Evolutionary conservation across 2,797 vertebrate genomes (phyloP), one percentile per base, ranked within the genome.

Genomic region (Danio jaintianensis): DNA sequence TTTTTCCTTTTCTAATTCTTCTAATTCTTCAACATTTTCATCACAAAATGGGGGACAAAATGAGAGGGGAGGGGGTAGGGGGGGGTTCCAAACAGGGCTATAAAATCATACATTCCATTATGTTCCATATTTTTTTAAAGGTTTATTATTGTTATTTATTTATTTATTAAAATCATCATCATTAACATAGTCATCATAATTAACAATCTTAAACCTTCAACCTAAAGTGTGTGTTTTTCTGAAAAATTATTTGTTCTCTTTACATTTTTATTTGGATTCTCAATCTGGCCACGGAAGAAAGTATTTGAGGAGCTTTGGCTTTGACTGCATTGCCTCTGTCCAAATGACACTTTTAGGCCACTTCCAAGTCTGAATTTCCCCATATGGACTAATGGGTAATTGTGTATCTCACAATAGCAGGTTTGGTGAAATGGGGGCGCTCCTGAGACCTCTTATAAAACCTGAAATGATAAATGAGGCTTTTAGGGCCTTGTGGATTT

Each of bases 311-410:
- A 16, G 59, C 59, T 40, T 15, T 61, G 59, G 59, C 59, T 61
- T 61, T 16, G 59, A 61, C 15, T 40, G 59, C 36, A 0, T 13
- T 16, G 59, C 29, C 59, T 61, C 36, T 61, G 36, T 61, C 59
- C 59, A 61, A 61, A 61, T 61, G 16, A 59, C 58, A 61, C 29
- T 36, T 38, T 59, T 7, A 38, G 29, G 6, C 58, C 58, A 38
- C 22, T 38, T 61, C 59, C 59, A 61, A 61, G 59, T 40, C 59
- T 61, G 16, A 13, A 38, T 61, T 61, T 61, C 61, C 13, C 59
- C 59, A 61, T 61, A 64, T 64, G 40, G 62, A 64, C 40, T 45
- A 64, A 12, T 45, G 40, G 64, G 64, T 67, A 48, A 29, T 29
- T 67, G 20, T 6, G 12, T 13, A 16, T 4, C 64, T 67, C 43